These are phyloP conservation scores for Xyrichtys novacula DNA, from an alignment of 2,797 vertebrate genomes.

Conservation along the genomic window DNA sequence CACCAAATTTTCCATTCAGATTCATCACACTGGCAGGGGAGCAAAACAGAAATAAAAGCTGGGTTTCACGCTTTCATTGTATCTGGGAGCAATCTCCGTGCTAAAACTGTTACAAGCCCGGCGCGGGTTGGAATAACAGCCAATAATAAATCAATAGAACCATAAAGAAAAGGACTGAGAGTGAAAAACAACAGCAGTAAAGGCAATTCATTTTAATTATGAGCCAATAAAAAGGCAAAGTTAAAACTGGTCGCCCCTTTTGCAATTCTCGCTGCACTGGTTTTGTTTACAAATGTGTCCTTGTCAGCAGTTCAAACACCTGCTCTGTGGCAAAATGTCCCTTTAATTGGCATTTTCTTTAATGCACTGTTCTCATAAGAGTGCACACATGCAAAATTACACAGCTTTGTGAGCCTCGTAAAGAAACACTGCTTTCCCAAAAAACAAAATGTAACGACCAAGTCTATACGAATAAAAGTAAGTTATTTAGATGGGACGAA, in stretches of 20 bases:
- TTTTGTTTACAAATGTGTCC: slow-evolving; percentile 62
- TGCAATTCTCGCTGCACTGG: slow-evolving; percentile 42
- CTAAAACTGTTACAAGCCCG: slow-evolving; percentile 66
- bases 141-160: slow-evolving; percentile 75
- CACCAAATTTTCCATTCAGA: slow-evolving; percentile 46
- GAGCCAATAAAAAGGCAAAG: slow-evolving; percentile 68
- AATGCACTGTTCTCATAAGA: slow-evolving; percentile 31
- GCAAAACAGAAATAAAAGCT: slow-evolving; percentile 55
- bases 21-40: slow-evolving; percentile 49
- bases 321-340: slow-evolving; percentile 61
- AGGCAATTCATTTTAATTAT: slow-evolving; percentile 79
- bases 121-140: slow-evolving; percentile 63
- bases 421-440: neutral
- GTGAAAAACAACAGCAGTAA: slow-evolving; percentile 66
- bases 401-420: neutral
- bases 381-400: neutral
- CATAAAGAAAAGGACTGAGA: slow-evolving; percentile 57
- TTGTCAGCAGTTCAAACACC: slow-evolving; percentile 77
- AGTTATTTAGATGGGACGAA: too few relatives aligned
- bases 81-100: slow-evolving; percentile 40
- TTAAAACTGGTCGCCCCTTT: slow-evolving; percentile 56
- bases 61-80: slow-evolving; percentile 39
- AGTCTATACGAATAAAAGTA: too few relatives aligned
- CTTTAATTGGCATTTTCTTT: slow-evolving; percentile 62
- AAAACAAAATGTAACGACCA: too few relatives aligned